Base-by-base conservation (phyloP, 2,113 vertebrate genomes). In the Sorex fumeus region DNA sequence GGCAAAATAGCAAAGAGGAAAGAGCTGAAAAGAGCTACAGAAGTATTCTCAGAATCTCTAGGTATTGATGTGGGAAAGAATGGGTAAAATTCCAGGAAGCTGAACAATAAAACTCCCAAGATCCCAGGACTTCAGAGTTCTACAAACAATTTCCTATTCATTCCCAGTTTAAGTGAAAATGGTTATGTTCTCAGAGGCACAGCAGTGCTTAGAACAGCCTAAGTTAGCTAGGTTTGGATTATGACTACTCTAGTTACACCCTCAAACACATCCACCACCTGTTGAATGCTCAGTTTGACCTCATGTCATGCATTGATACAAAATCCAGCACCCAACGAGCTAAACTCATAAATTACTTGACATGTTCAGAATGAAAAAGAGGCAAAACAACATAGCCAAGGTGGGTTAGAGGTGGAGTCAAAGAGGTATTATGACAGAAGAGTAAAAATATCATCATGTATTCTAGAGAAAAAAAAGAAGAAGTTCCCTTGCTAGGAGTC, bases 381-480 rank as follows among this genome's bases (percentile, higher is more conserved):
- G 30, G 30, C 25, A 67, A 45, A 72, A 43, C 16, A 43, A n/a
- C 3, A 47, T 32, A 40, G 28, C 9, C 6, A 15, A 36, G 9
- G 34, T 23, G 10, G 8, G 34, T 3, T 8, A 40, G 36, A 11
- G 21, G 21, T 8, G 34, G 57, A 16, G 18, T 21, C 18, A n/a
- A 8, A 23, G 11, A 28, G 4, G 43, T 43, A n/a, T 1, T 25
- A 3, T 12, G 67, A 67, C 40, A 21, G 79, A 74, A 28, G 16
- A 77, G 10, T 27, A 36, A 7, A 83, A 67, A 28, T 15, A 9
- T 15, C 0, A 4, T 34, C 40, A 50, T 2, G 19, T 77, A 71
- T 47, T 90, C 30, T 64, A 66, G n/a, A 93, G 82, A 53, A 81
- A 84, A 30, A 93, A 77, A 53, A 81, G 79, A 30, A 88, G 21